Base-by-base conservation (phyloP, 2,113 vertebrate species). In the Craseonycteris thonglongyai region DNA sequence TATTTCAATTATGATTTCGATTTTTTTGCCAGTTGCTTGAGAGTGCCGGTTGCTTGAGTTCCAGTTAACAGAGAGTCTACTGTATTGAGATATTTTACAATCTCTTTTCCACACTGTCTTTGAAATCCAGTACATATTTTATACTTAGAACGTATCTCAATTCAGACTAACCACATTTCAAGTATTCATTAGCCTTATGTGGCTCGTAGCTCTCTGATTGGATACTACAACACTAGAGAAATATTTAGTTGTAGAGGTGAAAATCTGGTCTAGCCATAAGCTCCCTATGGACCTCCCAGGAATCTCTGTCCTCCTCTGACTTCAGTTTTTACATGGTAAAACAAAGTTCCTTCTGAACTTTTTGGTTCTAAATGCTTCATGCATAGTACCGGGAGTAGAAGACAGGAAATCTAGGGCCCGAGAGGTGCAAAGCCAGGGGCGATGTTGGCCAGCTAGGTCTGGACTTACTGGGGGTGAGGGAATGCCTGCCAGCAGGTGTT, bases 301-400 rank as follows among this genome's bases (percentile, higher is more conserved):
- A 49, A 66, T 21, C 45, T 45, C 38, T 78, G 59, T 74, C 66
- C 35, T 42, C 19, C 61, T 87, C 82, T 68, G 71, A 78, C 58
- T 33, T 56, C 81, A 80, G 56, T 88, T 89, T 91, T 68, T 93
- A 84, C 8, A 82, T 86, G 26, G 51, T 74, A 85, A 92, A 95
- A 95, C 49, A 56, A 90, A 90, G 76, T 90, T 87, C 81, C 30
- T 71, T 91, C 78, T 84, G 38, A 91, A 89, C 3, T 21, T 91
- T 33, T 58, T 68, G 42, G 35, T 91, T 89, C 56, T 74, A 76
- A 95, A 75, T 56, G 81, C 9, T 78, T n/a, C 61, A 76, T 33
- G 30, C 86, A 92, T 18, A 65, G 69, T 94, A 11, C 38, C 63
- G 12, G 76, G 26, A 83, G 22, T 16, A 49, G 33, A 90, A 91